These are phyloP conservation scores for Drosophila bocki DNA, from an alignment of 1,140 invertebrate genomes.

Conservation along the genomic window DNA sequence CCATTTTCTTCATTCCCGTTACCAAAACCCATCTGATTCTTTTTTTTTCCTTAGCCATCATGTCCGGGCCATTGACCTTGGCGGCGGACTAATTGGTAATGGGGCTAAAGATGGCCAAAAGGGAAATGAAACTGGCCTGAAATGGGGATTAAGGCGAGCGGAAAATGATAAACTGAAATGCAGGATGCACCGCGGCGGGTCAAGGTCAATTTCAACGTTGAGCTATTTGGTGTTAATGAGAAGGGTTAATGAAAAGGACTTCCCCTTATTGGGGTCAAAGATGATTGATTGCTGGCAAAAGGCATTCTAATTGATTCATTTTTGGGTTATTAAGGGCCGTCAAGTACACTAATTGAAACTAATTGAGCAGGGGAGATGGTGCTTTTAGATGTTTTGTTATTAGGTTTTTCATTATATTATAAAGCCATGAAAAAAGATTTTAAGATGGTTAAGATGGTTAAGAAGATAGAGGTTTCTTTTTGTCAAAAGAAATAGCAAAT, in stretches of 20 bases:
- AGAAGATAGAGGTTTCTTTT: too few species aligned
- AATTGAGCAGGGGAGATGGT: background rate
- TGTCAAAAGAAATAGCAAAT: too few species aligned
- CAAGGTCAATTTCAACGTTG: constrained; percentile 28
- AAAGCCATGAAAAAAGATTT: too few species aligned
- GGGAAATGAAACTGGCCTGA: constrained; percentile 18
- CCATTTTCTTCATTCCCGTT: background rate
- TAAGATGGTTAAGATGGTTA: too few species aligned
- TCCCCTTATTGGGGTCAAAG: background rate
- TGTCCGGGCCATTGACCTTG: constrained; percentile 47
- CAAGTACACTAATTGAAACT: background rate
- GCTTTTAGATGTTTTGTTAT: background rate
- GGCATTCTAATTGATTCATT: constrained; percentile 5
- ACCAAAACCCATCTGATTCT: background rate
- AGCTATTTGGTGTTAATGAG: constrained; percentile 27
- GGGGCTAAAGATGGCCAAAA: constrained; percentile 26
- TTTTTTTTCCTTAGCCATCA: background rate
- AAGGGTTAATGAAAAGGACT: too few species aligned
- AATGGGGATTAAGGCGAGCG: constrained; percentile 15
- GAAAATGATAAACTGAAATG: constrained; percentile 32
- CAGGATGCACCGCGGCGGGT: constrained; percentile 2
- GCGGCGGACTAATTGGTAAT: constrained; percentile 45
- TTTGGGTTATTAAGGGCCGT: background rate
- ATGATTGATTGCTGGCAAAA: constrained; percentile 22
- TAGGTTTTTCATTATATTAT: too few species aligned